phyloP scores from a whole-genome alignment of 2,888 invertebrate genomes.

The Patella ulyssiponensis region DNA sequence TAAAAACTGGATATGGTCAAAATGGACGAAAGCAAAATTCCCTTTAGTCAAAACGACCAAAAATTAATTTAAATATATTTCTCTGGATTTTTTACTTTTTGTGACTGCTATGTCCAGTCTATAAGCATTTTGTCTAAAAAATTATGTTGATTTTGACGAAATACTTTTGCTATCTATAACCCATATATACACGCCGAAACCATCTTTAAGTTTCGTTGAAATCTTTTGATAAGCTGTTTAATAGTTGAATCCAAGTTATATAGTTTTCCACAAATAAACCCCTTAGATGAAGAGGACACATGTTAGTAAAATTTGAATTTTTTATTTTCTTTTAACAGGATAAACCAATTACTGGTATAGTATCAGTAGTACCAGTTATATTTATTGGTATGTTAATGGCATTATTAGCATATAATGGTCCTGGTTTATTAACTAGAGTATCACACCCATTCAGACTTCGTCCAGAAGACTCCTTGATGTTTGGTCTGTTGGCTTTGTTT shows the following conservation, averaged over 20 bases:
- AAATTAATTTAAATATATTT: no score
- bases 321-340: conserved; percentile 21
- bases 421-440: conserved; percentile 65
- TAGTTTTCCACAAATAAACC: not conserved
- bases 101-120: no score
- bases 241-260: not conserved
- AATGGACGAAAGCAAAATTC: no score
- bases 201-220: no score
- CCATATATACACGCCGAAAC: no score
- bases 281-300: no score
- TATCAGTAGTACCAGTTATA: conserved; percentile 69
- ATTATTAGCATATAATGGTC: conserved; percentile 72
- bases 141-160: no score
- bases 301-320: not conserved
- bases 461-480: conserved; percentile 62
- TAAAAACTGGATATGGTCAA: no score
- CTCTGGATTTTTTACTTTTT: no score
- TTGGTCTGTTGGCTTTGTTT: conserved; percentile 64
- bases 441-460: conserved; percentile 59
- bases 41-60: no score
- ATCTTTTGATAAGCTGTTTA: not conserved
- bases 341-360: conserved; percentile 41
- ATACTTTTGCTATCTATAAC: no score
- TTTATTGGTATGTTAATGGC: conserved; percentile 76
- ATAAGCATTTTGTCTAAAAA: no score